These are phyloP conservation scores for Thaleichthys pacificus DNA, from an alignment of 2,797 vertebrate species.

Conservation along the genomic window DNA sequence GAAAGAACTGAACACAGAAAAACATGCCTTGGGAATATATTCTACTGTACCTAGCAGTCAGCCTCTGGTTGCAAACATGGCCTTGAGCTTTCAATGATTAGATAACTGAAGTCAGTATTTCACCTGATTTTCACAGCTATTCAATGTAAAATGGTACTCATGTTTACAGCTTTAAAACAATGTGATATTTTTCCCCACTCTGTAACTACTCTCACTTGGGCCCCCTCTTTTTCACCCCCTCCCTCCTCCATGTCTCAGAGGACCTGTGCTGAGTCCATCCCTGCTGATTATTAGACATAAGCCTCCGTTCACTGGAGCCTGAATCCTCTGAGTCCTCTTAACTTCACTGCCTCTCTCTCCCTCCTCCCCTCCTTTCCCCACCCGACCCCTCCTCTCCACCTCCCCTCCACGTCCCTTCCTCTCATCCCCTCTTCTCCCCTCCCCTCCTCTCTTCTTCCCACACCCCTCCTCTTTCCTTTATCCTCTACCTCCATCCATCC, in stretches of 20 bases:
- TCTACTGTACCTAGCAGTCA: too few relatives aligned
- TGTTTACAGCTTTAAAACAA: too few relatives aligned
- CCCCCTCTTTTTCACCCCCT: slow-evolving; percentile 27
- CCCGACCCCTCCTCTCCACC: neutral
- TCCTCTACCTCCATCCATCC: neutral
- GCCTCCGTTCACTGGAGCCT: slow-evolving; percentile 66
- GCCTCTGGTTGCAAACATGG: too few relatives aligned
- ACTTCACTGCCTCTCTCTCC: slow-evolving; percentile 45
- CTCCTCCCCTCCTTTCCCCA: slow-evolving; percentile 13
- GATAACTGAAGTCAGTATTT: too few relatives aligned
- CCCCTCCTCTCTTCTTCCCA: too few relatives aligned
- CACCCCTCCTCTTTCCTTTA: too few relatives aligned
- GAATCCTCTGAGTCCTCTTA: slow-evolving; percentile 74
- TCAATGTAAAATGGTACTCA: too few relatives aligned
- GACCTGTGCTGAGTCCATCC: slow-evolving; percentile 61
- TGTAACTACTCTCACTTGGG: slow-evolving; percentile 1
- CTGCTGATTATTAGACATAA: slow-evolving; percentile 74
- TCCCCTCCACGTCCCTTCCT: neutral
- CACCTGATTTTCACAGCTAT: too few relatives aligned
- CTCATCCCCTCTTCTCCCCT: neutral
- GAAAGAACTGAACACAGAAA: too few relatives aligned
- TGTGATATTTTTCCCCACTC: neutral
- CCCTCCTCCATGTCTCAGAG: slow-evolving; percentile 55
- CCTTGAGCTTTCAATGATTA: too few relatives aligned
- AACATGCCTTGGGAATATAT: too few relatives aligned